These are phyloP conservation scores for Polypterus senegalus DNA, from an alignment of 2,113 vertebrate species.

Conservation along the genomic window DNA sequence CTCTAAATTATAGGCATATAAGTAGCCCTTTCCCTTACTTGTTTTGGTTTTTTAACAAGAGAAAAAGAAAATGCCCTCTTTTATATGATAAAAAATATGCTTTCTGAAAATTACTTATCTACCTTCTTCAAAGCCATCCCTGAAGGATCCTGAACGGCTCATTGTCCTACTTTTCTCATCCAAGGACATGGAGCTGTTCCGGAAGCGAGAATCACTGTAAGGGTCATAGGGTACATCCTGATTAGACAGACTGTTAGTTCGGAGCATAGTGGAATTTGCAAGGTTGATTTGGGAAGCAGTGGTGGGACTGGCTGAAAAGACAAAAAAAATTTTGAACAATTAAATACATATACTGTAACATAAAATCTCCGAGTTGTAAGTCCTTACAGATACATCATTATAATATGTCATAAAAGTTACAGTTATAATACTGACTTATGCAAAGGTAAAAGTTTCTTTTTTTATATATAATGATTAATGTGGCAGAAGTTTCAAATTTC, in stretches of 20 bases:
- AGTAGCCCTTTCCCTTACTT: too few relatives aligned
- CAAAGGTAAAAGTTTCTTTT: too few relatives aligned
- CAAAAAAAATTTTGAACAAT: neutral
- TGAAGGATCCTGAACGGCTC: slow-evolving; percentile 92
- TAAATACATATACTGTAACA: neutral
- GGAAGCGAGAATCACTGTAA: slow-evolving; percentile 67
- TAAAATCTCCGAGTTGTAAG: neutral
- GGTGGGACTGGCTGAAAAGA: slow-evolving; percentile 71
- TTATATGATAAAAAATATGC: too few relatives aligned
- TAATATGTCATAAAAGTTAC: neutral
- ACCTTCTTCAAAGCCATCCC: slow-evolving; percentile 98
- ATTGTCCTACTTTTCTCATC: slow-evolving; percentile 89
- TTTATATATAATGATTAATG: too few relatives aligned
- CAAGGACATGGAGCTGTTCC: slow-evolving; percentile 92
- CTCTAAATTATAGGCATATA: too few relatives aligned
- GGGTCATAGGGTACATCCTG: slow-evolving; percentile 71
- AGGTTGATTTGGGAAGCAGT: slow-evolving; percentile 74
- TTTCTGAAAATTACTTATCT: slow-evolving; percentile 20
- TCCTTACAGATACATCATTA: neutral
- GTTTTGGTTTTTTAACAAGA: too few relatives aligned
- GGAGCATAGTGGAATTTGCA: slow-evolving; percentile 59
- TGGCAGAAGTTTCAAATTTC: too few relatives aligned
- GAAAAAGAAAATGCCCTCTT: too few relatives aligned
- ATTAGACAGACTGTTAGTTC: slow-evolving; percentile 85
- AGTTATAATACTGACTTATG: neutral